A percentile compares a stretch with the other conserved stretches of the same genome.
Conservation (phyloP, 37 sponge, comb jelly and placozoan species). For the Sycon ciliatum region DNA sequence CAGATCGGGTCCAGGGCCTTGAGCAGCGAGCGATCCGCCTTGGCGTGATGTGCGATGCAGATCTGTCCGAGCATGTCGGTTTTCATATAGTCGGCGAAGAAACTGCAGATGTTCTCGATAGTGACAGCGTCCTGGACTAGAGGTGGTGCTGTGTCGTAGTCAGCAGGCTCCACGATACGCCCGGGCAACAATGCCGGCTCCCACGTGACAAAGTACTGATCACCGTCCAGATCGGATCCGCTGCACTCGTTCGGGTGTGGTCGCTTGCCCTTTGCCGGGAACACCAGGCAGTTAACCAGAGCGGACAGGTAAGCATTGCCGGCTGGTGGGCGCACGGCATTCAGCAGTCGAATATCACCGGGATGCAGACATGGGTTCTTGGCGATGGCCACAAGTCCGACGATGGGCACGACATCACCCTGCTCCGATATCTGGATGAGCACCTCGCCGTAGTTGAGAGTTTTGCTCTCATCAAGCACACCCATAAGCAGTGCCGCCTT, state of each 20-base stretch:
- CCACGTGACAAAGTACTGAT: constrained; percentile 36
- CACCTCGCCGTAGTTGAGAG: constrained; percentile 33
- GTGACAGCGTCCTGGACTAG: not conserved
- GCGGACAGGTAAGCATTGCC: constrained; percentile 8
- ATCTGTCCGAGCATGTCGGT: constrained; percentile 34
- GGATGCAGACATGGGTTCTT: constrained; percentile 77
- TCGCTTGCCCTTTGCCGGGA: constrained; percentile 27
- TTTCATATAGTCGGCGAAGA: constrained; percentile 32
- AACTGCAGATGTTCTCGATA: constrained; percentile 10
- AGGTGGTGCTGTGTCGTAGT: constrained; percentile 1
- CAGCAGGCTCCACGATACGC: constrained; percentile 5
- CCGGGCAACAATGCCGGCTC: constrained; percentile 17
- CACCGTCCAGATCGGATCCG: constrained; percentile 41
- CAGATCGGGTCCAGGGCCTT: not conserved
- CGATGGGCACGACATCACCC: not conserved
- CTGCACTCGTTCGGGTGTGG: constrained; percentile 23
- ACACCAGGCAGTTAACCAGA: constrained; percentile 24
- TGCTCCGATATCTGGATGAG: constrained; percentile 26
- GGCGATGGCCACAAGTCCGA: constrained; percentile 34
- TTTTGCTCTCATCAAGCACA: constrained; percentile 31
- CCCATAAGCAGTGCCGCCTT: constrained; percentile 18
- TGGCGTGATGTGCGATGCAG: constrained; percentile 34
- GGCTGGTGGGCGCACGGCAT: constrained; percentile 33
- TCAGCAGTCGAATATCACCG: constrained; percentile 60
- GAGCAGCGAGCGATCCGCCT: constrained; percentile 14